phyloP scores from a whole-genome alignment of 2,888 invertebrate genomes.

The Andrena camellia region DNA sequence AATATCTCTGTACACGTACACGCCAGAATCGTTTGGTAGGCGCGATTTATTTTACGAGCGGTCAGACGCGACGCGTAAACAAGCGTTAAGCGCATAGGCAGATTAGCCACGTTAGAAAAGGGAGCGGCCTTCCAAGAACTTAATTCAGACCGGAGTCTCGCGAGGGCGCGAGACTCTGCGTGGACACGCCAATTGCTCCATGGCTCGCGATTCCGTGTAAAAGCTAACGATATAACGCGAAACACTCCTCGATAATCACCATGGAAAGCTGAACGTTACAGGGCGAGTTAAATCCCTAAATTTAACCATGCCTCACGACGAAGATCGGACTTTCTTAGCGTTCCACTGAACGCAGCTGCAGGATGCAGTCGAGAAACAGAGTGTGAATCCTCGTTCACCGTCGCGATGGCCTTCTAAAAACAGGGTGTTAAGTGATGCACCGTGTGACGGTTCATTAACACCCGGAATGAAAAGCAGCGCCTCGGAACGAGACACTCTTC shows the following conservation, averaged over 20 bases:
- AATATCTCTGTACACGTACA: constrained; percentile 35
- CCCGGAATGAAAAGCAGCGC: constrained; percentile 46
- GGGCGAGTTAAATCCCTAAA: neutral
- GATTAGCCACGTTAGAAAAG: constrained; percentile 36
- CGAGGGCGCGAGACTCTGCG: neutral
- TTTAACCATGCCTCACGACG: neutral
- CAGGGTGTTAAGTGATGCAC: constrained; percentile 76
- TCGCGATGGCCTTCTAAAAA: constrained; percentile 59
- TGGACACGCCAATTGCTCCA: constrained; percentile 4
- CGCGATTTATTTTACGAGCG: constrained; percentile 53
- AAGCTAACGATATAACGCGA: neutral
- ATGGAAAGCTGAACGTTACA: neutral
- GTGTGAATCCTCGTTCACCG: neutral
- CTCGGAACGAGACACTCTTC: neutral
- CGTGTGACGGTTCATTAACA: constrained; percentile 81
- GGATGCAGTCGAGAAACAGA: neutral
- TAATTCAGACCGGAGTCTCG: constrained; percentile 25
- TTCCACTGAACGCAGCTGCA: neutral
- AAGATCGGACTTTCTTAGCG: neutral
- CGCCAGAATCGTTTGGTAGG: constrained; percentile 36
- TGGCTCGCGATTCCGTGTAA: constrained; percentile 14
- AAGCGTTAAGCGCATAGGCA: constrained; percentile 47
- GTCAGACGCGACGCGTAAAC: constrained; percentile 37
- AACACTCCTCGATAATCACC: neutral
- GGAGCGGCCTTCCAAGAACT: constrained; percentile 34